A percentile compares a stretch with the other conserved stretches of the same genome.
phyloP scores from a whole-genome alignment of 2,888 invertebrate genomes.

The Urechis unicinctus region DNA sequence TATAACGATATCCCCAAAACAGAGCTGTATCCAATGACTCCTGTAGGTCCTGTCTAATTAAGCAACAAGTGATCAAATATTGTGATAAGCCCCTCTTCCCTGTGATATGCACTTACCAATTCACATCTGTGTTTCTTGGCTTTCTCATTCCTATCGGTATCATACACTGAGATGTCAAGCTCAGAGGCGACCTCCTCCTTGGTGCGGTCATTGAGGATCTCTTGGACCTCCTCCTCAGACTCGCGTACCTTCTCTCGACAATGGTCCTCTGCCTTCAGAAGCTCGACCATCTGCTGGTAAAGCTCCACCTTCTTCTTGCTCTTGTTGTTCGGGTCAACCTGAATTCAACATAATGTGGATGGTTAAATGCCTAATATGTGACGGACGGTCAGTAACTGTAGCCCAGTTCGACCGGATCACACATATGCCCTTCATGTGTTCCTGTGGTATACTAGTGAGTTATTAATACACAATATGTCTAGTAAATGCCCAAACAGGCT shows the following conservation, averaged over 20 bases:
- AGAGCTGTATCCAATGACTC: too few species aligned
- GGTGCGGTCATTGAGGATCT: slow-evolving; percentile 41
- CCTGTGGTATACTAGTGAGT: too few species aligned
- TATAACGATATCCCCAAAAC: too few species aligned
- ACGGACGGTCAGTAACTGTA: too few species aligned
- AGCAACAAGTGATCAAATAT: too few species aligned
- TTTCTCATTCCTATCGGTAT: slow-evolving; percentile 50
- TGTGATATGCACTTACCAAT: slow-evolving; percentile 38
- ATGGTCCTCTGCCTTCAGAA: slow-evolving; percentile 43
- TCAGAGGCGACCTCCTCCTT: slow-evolving; percentile 44
- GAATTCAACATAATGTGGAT: neutral
- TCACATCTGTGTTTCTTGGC: slow-evolving; percentile 47
- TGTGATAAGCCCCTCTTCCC: too few species aligned
- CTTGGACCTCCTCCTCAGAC: slow-evolving; percentile 48
- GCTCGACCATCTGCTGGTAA: slow-evolving; percentile 42
- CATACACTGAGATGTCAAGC: slow-evolving; percentile 48
- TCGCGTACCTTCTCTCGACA: slow-evolving; percentile 39
- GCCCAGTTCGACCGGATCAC: too few species aligned
- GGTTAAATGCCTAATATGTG: too few species aligned
- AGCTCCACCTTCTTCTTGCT: slow-evolving; percentile 47
- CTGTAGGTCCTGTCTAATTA: too few species aligned
- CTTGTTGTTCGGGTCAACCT: slow-evolving; percentile 41
- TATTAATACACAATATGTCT: too few species aligned
- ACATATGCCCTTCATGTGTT: too few species aligned
- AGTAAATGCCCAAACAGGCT: too few species aligned